Conservation (phyloP, 2,113 vertebrate genomes). For the Engraulis encrasicolus region DNA sequence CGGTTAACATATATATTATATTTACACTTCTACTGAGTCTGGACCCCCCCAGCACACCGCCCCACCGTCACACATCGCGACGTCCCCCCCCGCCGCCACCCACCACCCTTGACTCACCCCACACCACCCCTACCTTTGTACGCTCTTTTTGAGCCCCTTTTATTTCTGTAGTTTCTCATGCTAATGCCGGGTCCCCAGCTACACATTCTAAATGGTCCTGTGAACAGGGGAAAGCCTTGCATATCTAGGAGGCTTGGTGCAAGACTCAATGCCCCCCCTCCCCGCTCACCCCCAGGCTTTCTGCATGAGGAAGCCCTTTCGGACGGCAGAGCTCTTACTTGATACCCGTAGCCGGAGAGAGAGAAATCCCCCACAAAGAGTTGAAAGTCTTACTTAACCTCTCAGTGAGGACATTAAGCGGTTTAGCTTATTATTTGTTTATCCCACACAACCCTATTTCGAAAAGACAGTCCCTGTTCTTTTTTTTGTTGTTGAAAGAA, state of each 20-base stretch:
- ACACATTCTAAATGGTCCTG: conserved; percentile 8
- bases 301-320: conserved; percentile 36
- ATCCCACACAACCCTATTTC: conserved; percentile 12
- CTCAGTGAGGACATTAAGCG: conserved; percentile 25
- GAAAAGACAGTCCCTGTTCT: conserved; percentile 4
- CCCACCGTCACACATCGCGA: no score
- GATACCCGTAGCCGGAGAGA: conserved; percentile 10
- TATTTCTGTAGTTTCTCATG: conserved; percentile 20
- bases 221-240: conserved; percentile 14
- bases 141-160: conserved; percentile 15
- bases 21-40: conserved; percentile 49
- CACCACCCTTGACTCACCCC: no score
- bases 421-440: conserved; percentile 33
- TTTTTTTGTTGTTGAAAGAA: background rate
- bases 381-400: conserved; percentile 23
- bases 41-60: background rate
- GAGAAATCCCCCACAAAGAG: background rate
- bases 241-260: conserved; percentile 16
- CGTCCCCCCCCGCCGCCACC: no score
- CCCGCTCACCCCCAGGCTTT: conserved; percentile 12
- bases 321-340: background rate
- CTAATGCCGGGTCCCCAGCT: background rate
- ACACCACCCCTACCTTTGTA: background rate
- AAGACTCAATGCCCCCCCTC: no score
- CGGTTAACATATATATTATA: conserved; percentile 74